A percentile compares a stretch with the other conserved stretches of the same genome.
Evolutionary conservation across 2,797 vertebrate species (phyloP).

Genomic region (Thunnus albacares): DNA sequence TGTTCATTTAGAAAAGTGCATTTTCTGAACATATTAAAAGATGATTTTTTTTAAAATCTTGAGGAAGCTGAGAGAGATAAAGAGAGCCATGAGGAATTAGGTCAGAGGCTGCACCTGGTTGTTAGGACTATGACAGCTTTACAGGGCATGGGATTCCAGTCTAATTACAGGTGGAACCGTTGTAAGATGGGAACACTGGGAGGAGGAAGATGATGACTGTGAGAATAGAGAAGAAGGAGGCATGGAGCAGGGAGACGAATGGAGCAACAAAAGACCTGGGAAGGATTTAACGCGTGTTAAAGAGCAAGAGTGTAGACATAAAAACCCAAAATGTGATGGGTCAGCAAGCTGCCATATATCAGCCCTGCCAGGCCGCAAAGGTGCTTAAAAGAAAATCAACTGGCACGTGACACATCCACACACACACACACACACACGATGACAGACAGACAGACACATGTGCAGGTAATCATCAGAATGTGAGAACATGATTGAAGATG

Average conservation of each 20-base stretch:
- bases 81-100: constrained; percentile 53
- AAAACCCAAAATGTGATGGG: constrained; percentile 20
- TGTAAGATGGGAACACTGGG: constrained; percentile 55
- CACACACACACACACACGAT: not conserved
- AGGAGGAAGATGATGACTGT: constrained; percentile 55
- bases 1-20: not conserved
- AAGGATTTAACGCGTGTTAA: constrained; percentile 25
- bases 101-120: constrained; percentile 81
- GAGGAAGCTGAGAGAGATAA: constrained; percentile 24
- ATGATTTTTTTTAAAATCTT: not conserved
- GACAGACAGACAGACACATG: constrained; percentile 45
- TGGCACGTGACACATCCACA: not conserved
- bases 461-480: constrained; percentile 29
- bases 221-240: constrained; percentile 44
- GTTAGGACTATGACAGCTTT: constrained; percentile 81
- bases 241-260: not conserved
- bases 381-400: constrained; percentile 10
- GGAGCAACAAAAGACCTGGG: not conserved
- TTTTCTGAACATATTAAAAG: not conserved
- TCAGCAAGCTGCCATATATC: constrained; percentile 28
- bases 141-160: constrained; percentile 79
- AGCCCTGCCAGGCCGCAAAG: constrained; percentile 2
- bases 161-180: constrained; percentile 83
- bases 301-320: constrained; percentile 22
- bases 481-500: constrained; percentile 47